Evolutionary conservation across 2,113 vertebrate species (phyloP), one percentile per base, ranked within the genome.

Genomic region (Shinisaurus crocodilurus): DNA sequence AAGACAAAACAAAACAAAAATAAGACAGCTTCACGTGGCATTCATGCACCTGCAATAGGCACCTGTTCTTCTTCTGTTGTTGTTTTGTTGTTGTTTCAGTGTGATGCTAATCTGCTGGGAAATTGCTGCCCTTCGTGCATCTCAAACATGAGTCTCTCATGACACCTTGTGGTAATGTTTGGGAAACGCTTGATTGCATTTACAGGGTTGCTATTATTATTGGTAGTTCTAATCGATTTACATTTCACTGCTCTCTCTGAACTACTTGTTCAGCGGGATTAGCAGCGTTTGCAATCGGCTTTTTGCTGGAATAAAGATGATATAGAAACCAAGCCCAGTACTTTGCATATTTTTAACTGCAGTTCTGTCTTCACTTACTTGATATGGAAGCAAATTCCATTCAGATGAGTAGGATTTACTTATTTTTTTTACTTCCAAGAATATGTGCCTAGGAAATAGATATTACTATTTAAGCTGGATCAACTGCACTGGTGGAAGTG

Each of bases 291-390:
- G 32, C 13, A 37, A 50, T 50, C 25, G 43, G 5, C 13, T 23
- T 67, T 37, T n/a, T 57, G 37, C 32, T 25, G 37, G 37, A 45
- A 40, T 63, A 34, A 82, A 65, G 50, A 29, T 10, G 54, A 6
- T 8, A 70, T 20, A n/a, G n/a, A 69, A 83, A 15, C 43, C 4
- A 48, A 43, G 8, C 20, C 29, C 37, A 89, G 32, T 27, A 48
- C 15, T 43, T 32, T 77, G 16, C 3, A 43, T 65, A n/a, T 20
- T 76, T 87, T 79, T 27, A 6, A 9, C 72, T 76, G 88, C 2
- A 27, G 1, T 3, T 65, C 85, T 0, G 0, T 29, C 2, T 7
- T 81, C n/a, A 1, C 54, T 60, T 60, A 45, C 54, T 60, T 57
- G 32, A 50, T 60, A 15, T 63, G n/a, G 57, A 67, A 67, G 60